Base-by-base conservation (phyloP, 2,797 vertebrate genomes). In the Phrynocephalus forsythii region DNA sequence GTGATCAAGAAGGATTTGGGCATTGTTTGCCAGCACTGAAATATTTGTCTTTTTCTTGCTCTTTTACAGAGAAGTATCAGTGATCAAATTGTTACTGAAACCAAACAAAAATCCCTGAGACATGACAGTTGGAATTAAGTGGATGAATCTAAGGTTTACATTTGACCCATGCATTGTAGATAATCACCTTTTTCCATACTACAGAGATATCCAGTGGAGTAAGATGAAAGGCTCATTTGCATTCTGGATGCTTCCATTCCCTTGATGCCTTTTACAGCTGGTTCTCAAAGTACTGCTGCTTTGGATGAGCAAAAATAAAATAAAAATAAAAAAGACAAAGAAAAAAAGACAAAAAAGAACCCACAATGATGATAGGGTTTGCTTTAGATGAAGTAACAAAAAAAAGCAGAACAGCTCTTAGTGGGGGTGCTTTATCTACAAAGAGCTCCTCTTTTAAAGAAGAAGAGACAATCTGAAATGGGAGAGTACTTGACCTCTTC, bases 111-210 rank as follows among this genome's bases (percentile, higher is more conserved):
- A 92, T 76, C 82, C 8, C 56, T 0, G 0, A 50, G 88, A 66
- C 85, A 66, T 90, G 73, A 91, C 85, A 92, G 87, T 71, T 88
- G 87, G 88, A 93, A 78, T 28, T 88, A 89, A 88, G 91, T 73
- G 18, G 1, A 68, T 0, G 0, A 71, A 88, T 92, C 92, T 94
- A 90, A 95, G 52, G 94, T 92, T 92, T 92, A 89, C 89, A 88
- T 94, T 89, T 95, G 94, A 94, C 91, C 94, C 87, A 94, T 90
- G 94, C 94, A 93, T 91, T 93, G 90, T 83, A 91, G 89, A 92
- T 93, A 94, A 93, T 94, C 92, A 93, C 93, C 91, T 93, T 93
- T 83, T 63, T 52, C 93, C 48, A 44, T 91, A 85, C 88, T 91
- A 77, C 60, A 3, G 89, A 91, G 93, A 86, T 79, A 91, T 90